Evolutionary conservation across 2,113 vertebrate genomes (phyloP).

Genomic region (Pelvicachromis taeniatus): DNA sequence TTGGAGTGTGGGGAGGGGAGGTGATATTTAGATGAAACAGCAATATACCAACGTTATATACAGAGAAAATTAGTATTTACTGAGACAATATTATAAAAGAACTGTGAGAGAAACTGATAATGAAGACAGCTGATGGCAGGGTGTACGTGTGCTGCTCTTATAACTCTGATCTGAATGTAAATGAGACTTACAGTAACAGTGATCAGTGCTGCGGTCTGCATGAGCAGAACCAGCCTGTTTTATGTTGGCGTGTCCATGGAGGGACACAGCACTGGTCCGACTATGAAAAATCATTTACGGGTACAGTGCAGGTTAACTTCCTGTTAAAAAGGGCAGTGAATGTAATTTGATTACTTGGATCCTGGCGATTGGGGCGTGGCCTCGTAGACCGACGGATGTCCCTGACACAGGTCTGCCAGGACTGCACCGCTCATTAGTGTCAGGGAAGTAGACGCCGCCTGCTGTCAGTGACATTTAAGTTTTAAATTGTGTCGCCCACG

Average conservation of each 20-base stretch:
- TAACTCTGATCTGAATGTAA: fast-evolving
- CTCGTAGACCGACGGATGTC: background rate
- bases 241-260: background rate
- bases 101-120: background rate
- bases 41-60: background rate
- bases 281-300: no score
- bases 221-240: background rate
- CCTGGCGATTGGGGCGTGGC: background rate
- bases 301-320: background rate
- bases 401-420: background rate
- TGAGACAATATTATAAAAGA: background rate
- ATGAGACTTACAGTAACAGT: background rate
- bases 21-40: background rate
- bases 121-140: background rate
- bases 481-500: background rate
- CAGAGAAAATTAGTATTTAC: background rate
- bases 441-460: background rate
- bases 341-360: background rate
- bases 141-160: fast-evolving
- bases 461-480: background rate
- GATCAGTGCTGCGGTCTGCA: background rate
- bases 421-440: background rate
- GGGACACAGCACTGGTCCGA: no score
- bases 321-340: background rate
- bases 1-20: background rate